Evolutionary conservation across 2,113 vertebrate species (phyloP), one percentile per base, ranked within the genome.

Genomic region (Carollia perspicillata): DNA sequence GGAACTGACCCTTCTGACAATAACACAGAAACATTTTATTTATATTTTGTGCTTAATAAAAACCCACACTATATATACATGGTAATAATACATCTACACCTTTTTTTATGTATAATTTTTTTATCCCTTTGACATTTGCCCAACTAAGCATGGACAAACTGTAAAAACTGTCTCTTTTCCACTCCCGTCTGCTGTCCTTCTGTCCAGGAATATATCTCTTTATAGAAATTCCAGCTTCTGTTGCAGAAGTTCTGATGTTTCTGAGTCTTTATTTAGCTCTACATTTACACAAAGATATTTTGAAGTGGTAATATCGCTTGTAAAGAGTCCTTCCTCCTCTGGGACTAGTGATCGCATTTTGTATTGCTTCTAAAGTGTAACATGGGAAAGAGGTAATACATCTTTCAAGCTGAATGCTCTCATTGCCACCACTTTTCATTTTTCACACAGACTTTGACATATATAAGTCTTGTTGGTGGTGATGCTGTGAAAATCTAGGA

Each of bases 341-440:
- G 97, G 84, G 83, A 97, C 95, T 86, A 77, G 91, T 94, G 96
- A 81, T 97, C 71, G 2, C 95, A 17, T 96, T 83, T 89, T 40
- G 0, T 74, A 84, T 84, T 75, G 37, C 53, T 97, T 97, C 94
- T 96, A 90, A 98, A 97, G 37, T 93, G 33, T 95, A 96, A 97
- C 66, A 87, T 53, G 23, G 63, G 68, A 92, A 95, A 49, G 75
- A 42, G 44, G 66, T 75, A 93, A 69, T 55, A 84, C 35, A 80
- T 94, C 23, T 96, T 98, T 97, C 60, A 89, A 65, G 60, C 4
- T 28, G 84, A 96, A 96, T 78, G 78, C 60, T 98, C 97, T 74
- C 89, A 90, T 83, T 89, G 53, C 96, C 91, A 81, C 81, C 95
- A 58, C n/a, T 96, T 97, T 97, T 86, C 35, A 92, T 97, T 97